Evolutionary conservation across 2,113 vertebrate species (phyloP).

Genomic region (Acrocephalus kingi): DNA sequence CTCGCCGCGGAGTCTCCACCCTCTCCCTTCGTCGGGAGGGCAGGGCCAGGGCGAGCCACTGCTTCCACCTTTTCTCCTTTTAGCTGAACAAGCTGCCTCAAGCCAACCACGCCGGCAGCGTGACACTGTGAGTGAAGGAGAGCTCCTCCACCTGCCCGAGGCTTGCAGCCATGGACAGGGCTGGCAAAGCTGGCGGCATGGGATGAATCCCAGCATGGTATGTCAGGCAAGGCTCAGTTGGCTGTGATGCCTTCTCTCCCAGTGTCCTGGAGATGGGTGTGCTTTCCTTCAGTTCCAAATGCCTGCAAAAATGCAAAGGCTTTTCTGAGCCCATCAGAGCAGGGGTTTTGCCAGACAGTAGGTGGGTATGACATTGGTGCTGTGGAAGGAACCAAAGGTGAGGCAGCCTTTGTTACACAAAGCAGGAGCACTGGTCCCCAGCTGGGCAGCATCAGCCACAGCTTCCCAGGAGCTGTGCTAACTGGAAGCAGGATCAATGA

Average conservation of each 20-base stretch:
- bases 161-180: accelerated
- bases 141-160: not conserved
- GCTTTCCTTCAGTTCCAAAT: not conserved
- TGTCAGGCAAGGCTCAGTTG: accelerated
- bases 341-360: accelerated
- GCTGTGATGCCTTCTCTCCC: not conserved
- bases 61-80: not conserved
- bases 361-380: not conserved
- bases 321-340: not conserved
- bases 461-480: not conserved
- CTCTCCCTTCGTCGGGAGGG: not conserved
- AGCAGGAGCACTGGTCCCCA: not conserved
- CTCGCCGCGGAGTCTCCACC: not conserved
- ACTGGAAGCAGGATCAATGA: accelerated
- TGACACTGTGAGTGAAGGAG: accelerated
- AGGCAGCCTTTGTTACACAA: not conserved
- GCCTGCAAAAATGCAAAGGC: not conserved
- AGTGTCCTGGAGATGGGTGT: accelerated
- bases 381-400: not conserved
- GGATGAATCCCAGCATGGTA: accelerated
- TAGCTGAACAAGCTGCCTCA: not conserved
- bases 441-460: not conserved
- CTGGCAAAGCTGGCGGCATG: not conserved
- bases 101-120: accelerated
- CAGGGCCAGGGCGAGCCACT: not conserved